phyloP scores from a whole-genome alignment of 2,888 invertebrate genomes.

The Callosobruchus maculatus region DNA sequence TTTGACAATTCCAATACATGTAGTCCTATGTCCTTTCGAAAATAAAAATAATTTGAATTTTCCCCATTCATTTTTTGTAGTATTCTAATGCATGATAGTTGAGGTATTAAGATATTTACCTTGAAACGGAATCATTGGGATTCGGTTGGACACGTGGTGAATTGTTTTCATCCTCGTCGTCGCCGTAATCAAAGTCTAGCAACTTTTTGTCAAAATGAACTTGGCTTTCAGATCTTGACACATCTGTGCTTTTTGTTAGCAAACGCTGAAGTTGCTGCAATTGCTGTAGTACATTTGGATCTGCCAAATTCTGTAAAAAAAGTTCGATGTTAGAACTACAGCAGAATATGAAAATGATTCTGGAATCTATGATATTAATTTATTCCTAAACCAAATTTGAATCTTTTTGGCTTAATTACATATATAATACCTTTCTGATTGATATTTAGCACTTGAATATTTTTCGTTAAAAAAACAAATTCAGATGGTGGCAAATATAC shows the following conservation, averaged over 20 bases:
- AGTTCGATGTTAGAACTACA: background rate
- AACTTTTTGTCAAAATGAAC: slow-evolving; percentile 81
- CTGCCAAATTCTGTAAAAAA: slow-evolving; percentile 36
- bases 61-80: no score
- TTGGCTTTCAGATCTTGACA: slow-evolving; percentile 45
- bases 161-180: slow-evolving; percentile 76
- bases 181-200: slow-evolving; percentile 88
- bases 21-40: no score
- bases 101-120: slow-evolving; percentile 22
- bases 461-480: no score
- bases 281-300: slow-evolving; percentile 52
- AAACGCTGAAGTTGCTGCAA: slow-evolving; percentile 62
- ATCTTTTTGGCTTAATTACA: no score
- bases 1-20: no score
- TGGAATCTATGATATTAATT: background rate
- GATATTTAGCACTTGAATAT: no score
- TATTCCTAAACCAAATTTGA: no score
- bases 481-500: no score
- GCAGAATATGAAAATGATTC: background rate
- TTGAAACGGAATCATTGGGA: slow-evolving; percentile 33
- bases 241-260: slow-evolving; percentile 46
- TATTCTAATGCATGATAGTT: no score
- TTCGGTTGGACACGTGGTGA: slow-evolving; percentile 48
- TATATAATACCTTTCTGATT: no score
- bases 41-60: no score